Evolutionary conservation across 1,140 invertebrate genomes (phyloP), one percentile per base, ranked within the genome.

Genomic region (Nephotettix cincticeps): DNA sequence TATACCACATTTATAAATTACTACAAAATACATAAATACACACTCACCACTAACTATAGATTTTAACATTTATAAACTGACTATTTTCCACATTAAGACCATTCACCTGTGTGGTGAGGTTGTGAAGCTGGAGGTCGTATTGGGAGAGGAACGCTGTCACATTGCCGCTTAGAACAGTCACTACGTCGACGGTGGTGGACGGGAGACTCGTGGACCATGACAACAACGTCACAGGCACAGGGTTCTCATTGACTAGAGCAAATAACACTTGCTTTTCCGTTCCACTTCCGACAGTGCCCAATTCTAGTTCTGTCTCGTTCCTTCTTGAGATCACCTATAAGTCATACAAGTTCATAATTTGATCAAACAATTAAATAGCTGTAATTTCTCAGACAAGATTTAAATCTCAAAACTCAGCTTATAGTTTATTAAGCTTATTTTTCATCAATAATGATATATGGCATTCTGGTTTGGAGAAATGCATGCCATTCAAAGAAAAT

Each of bases 161-260:
- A 21, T 65, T 65, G 28, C 63, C 32, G 23, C 17, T n/a, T 6
- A 11, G 88, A 76, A 91, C 88, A 23, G 90, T 90, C 75, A 90
- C 82, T n/a, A 92, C 79, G 77, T 89, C 86, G 21, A 91, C 82
- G 67, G 83, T 83, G n/a, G 87, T 85, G 58, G 85, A 84, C n/a
- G 87, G 85, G 77, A 90, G 85, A 75, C 90, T 91, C 4, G 88
- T 86, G 43, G 86, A 85, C 84, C 89, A 89, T 21, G 86, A 85
- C 73, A 85, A 85, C 23, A 93, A 78, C 71, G 86, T 84, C 71
- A 93, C 85, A 76, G 86, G 85, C 23, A 93, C 86, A 19, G 91
- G 92, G 80, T 93, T 93, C 73, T 88, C 84, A 81, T 93, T 93
- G 70, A 88, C 82, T n/a, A 93, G 76, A 28, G 89, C 87, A 81